Conservation (phyloP, 2,113 vertebrate genomes). For the Alexandromys fortis region DNA sequence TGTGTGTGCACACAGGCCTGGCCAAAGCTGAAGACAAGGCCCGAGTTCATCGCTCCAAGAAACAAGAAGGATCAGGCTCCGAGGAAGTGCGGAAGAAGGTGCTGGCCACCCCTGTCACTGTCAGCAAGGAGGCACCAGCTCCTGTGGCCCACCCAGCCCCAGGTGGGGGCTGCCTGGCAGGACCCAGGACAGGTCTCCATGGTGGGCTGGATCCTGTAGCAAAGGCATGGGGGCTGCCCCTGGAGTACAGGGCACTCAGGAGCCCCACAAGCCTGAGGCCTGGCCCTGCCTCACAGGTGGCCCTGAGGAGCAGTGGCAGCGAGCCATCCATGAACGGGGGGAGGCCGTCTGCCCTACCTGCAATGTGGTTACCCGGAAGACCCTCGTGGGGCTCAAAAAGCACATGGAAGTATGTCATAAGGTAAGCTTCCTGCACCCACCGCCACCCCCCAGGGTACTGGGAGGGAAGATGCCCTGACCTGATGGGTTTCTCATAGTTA, state of each 20-base stretch:
- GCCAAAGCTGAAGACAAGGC: slow-evolving; percentile 97
- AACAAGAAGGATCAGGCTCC: slow-evolving; percentile 84
- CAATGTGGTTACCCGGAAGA: slow-evolving; percentile 94
- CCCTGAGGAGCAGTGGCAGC: slow-evolving; percentile 93
- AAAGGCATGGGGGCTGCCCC: not conserved
- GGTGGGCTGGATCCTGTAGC: not conserved
- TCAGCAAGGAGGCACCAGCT: slow-evolving; percentile 86
- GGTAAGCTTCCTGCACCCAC: slow-evolving; percentile 84
- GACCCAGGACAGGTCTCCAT: not conserved
- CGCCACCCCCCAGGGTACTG: fast-evolving
- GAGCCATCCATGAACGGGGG: slow-evolving; percentile 92
- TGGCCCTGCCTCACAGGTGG: slow-evolving; percentile 79
- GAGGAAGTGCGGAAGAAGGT: slow-evolving; percentile 91
- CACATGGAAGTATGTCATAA: slow-evolving; percentile 99
- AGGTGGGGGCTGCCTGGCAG: slow-evolving; percentile 70
- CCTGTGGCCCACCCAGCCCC: slow-evolving; percentile 66
- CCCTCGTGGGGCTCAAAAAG: slow-evolving; percentile 94
- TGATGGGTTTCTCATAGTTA: not conserved
- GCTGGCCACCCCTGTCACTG: slow-evolving; percentile 72
- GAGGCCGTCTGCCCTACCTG: slow-evolving; percentile 96
- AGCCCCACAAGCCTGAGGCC: slow-evolving; percentile 34
- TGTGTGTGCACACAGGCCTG: slow-evolving; percentile 86
- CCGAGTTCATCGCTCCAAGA: slow-evolving; percentile 91
- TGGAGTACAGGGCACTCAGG: not conserved
- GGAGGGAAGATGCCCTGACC: not conserved